phyloP scores from a whole-genome alignment of 2,113 vertebrate species.

The Microcebus murinus region DNA sequence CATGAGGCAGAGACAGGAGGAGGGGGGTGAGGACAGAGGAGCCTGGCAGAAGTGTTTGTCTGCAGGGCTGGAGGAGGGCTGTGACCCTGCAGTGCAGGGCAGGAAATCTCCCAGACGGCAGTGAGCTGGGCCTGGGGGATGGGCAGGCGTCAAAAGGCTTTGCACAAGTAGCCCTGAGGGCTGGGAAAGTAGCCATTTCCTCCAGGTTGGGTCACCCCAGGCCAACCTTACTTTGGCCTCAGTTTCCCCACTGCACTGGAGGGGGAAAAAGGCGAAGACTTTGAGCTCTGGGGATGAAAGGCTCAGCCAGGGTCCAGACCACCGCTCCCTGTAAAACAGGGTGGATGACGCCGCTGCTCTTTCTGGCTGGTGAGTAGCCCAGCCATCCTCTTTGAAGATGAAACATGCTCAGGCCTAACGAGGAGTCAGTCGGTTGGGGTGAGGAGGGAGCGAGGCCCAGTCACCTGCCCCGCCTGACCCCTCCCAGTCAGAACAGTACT shows the following conservation, averaged over 20 bases:
- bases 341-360: conserved; percentile 24
- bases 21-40: not conserved
- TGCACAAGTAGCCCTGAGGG: not conserved
- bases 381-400: conserved; percentile 74
- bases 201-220: not conserved
- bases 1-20: not conserved
- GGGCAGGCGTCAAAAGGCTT: not conserved
- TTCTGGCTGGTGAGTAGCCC: conserved; percentile 56
- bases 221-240: conserved; percentile 46
- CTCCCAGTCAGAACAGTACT: not conserved
- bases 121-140: not conserved
- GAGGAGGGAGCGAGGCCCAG: not conserved
- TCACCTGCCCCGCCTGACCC: conserved; percentile 1
- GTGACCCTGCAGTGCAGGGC: not conserved
- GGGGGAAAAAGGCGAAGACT: conserved; percentile 45
- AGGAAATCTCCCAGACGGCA: conserved; percentile 71
- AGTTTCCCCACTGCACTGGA: conserved; percentile 38
- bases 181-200: not conserved
- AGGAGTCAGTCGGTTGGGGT: conserved; percentile 52
- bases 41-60: conserved; percentile 39
- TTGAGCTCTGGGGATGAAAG: conserved; percentile 72
- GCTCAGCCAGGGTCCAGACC: conserved; percentile 45
- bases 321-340: conserved; percentile 75
- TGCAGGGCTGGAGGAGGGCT: conserved; percentile 2
- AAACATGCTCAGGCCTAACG: conserved; percentile 67